Percentiles rank a stretch among this genome's conserved stretches.
Evolutionary conservation across 2,797 vertebrate species (phyloP).

Genomic region (Dromococcyx pavoninus): DNA sequence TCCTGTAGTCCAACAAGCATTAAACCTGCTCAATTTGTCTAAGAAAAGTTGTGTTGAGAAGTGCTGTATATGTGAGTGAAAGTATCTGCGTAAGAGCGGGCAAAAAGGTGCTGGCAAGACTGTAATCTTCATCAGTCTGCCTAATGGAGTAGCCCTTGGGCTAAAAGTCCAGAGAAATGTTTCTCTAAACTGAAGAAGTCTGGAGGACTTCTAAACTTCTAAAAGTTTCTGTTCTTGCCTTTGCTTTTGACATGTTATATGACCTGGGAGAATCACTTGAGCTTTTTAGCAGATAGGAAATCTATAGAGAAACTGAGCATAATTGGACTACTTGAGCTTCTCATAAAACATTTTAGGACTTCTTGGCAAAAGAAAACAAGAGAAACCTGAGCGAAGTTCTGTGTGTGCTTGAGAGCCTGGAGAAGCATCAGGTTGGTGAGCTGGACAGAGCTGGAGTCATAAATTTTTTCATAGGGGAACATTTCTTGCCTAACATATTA

Average conservation of each 20-base stretch:
- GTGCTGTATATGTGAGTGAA: background rate
- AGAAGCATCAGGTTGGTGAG: background rate
- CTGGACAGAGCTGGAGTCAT: background rate
- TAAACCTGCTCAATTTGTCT: background rate
- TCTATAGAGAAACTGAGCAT: background rate
- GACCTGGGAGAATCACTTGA: background rate
- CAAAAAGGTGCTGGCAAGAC: background rate
- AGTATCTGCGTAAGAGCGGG: background rate
- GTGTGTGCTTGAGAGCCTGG: background rate
- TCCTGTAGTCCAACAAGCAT: background rate
- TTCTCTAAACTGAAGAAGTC: background rate
- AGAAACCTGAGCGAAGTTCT: background rate
- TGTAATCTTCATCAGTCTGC: background rate
- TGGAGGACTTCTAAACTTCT: background rate
- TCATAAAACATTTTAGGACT: background rate
- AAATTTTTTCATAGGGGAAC: background rate
- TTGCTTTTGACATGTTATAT: background rate
- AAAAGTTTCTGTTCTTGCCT: background rate
- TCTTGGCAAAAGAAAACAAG: background rate
- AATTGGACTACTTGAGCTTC: background rate
- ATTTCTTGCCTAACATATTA: background rate
- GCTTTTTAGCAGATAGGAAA: conserved; percentile 2
- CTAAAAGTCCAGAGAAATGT: background rate
- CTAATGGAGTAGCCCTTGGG: background rate
- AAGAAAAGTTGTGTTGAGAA: background rate